Conservation (phyloP, 2,888 invertebrate genomes). For the Leptarthrus brevirostris region DNA sequence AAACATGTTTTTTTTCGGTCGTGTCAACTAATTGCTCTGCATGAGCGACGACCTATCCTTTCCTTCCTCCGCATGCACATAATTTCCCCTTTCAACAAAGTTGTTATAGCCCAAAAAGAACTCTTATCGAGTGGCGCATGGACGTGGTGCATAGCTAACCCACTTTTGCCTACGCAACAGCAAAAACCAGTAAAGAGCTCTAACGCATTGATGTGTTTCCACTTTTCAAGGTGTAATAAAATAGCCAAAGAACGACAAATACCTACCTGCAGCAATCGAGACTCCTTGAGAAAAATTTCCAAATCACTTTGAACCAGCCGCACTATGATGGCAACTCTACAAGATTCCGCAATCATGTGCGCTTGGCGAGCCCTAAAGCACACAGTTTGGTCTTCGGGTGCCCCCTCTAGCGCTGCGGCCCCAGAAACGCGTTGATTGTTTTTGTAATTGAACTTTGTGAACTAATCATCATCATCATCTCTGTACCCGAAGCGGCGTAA, state of each 20-base stretch:
- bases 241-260: conserved; percentile 1
- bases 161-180: conserved; percentile 11
- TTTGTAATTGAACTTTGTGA: conserved; percentile 36
- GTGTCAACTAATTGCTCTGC: background rate
- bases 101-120: too few species aligned
- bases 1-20: conserved; percentile 11
- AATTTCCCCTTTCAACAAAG: too few species aligned
- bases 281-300: background rate
- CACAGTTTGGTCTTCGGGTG: background rate
- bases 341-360: conserved; percentile 38
- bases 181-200: background rate
- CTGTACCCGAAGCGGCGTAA: background rate
- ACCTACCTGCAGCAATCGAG: background rate
- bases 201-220: background rate
- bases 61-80: background rate
- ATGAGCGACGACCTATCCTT: background rate
- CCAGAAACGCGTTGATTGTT: background rate
- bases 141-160: background rate
- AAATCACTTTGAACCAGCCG: background rate
- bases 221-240: conserved; percentile 3
- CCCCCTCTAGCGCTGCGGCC: background rate
- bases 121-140: too few species aligned
- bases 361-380: conserved; percentile 1
- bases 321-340: background rate
- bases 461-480: conserved; percentile 36